These are phyloP conservation scores for Pituophis catenifer DNA, from an alignment of 2,113 vertebrate genomes.

Conservation along the genomic window DNA sequence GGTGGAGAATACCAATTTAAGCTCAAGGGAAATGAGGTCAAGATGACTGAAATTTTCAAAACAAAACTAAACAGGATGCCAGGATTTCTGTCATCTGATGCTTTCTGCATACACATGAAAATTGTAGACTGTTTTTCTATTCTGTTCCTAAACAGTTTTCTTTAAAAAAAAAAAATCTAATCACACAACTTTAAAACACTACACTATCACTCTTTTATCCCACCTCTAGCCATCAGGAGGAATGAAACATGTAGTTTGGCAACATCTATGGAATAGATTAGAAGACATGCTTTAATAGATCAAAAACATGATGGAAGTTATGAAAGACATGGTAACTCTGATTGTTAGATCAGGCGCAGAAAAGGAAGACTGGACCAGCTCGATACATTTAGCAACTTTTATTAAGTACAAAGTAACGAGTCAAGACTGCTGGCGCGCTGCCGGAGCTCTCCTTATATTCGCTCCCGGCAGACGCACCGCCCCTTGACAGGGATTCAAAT, in stretches of 20 bases:
- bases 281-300: neutral
- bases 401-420: too few relatives aligned
- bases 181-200: slow-evolving; percentile 24
- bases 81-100: slow-evolving; percentile 51
- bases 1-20: slow-evolving; percentile 49
- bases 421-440: too few relatives aligned
- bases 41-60: slow-evolving; percentile 33
- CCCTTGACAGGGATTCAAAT: too few relatives aligned
- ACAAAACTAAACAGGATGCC: slow-evolving; percentile 40
- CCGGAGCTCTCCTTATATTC: too few relatives aligned
- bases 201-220: neutral
- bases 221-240: neutral
- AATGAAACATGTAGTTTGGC: neutral
- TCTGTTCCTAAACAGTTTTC: slow-evolving; percentile 23
- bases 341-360: too few relatives aligned
- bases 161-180: slow-evolving; percentile 40
- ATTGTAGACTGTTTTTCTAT: slow-evolving; percentile 59
- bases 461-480: too few relatives aligned
- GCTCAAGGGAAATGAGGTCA: slow-evolving; percentile 43
- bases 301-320: neutral
- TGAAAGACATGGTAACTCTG: neutral
- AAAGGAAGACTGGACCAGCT: too few relatives aligned
- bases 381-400: too few relatives aligned
- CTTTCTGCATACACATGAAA: slow-evolving; percentile 40
- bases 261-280: neutral